phyloP scores from a whole-genome alignment of 2,797 vertebrate species.

The Chelmon rostratus region DNA sequence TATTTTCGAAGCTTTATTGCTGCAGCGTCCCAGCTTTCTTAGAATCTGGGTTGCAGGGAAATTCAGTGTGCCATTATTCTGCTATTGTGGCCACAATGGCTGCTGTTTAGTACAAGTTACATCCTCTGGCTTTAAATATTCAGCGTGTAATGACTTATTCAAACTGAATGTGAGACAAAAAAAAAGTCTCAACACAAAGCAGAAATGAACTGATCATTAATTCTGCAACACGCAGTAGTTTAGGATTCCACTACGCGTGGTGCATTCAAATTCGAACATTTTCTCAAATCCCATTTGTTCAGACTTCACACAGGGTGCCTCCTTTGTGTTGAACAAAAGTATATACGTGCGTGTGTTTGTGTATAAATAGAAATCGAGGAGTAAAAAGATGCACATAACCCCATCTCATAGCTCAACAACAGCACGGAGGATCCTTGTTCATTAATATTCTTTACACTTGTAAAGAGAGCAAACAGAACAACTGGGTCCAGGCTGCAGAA shows the following conservation, averaged over 20 bases:
- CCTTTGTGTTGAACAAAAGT: background rate
- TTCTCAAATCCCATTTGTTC: background rate
- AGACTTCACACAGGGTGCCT: background rate
- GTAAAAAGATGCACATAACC: background rate
- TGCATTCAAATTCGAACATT: background rate
- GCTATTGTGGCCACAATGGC: background rate
- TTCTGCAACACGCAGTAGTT: background rate
- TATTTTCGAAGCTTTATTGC: too few species aligned
- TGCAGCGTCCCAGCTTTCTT: too few species aligned
- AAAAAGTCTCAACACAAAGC: background rate
- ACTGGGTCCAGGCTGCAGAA: background rate
- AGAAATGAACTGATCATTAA: background rate
- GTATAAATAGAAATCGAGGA: background rate
- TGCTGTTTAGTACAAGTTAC: background rate
- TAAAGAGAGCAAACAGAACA: constrained; percentile 13
- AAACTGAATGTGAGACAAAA: background rate
- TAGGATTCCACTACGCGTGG: background rate
- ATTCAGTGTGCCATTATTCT: background rate
- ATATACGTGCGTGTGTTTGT: background rate
- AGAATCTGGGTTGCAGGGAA: too few species aligned
- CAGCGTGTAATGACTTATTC: background rate
- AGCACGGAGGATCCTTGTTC: background rate
- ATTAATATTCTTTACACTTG: constrained; percentile 29
- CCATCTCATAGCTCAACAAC: constrained; percentile 6
- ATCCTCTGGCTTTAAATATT: background rate